Evolutionary conservation across 2,797 vertebrate genomes (phyloP), one percentile per base, ranked within the genome.

Genomic region (Esox masquinongy): DNA sequence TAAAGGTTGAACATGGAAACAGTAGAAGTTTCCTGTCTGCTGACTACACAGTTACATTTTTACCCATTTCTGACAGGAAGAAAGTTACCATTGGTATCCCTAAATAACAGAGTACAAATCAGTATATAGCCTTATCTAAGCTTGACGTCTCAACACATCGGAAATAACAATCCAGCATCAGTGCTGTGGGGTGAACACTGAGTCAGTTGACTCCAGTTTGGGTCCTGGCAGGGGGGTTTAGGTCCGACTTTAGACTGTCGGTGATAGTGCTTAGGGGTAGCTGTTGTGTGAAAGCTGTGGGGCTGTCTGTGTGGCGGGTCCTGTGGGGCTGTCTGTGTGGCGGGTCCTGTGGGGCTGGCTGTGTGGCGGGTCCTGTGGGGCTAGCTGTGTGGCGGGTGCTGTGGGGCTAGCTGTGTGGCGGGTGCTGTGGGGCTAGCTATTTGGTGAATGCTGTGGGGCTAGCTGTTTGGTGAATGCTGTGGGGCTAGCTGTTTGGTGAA

Each of bases 1-100:
- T 50, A 69, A 82, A 84, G 74, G 79, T 70, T 34, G 77, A 70
- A 84, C 85, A 87, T 85, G 75, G 83, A 73, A 86, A 76, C 67
- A 73, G 80, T 73, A 22, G 43, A 72, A 82, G 81, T 70, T 43
- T 51, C 70, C 34, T 68, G 56, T 29, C 39, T 39, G 34, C 71
- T 61, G 19, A 16, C 15, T 8, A 7, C 9, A 14, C 51, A 19
- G 4, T 70, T 16, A 50, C 29, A 19, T 50, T 70, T 51, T 26
- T 9, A 49, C 14, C 47, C 29, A 29, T 70, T 29, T 9, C 24
- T 51, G 29, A 17, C 17, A 17, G 29, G 17, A 68, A 36, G 16
- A n/a, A 9, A n/a, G 66, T 34, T 34, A 12, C 17, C 34, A 39
- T 68, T 39, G 39, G 31, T n/a, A 19, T 39, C 66, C 36, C 66